phyloP scores from a whole-genome alignment of 2,888 invertebrate genomes.

The Philhelius pedissequus region DNA sequence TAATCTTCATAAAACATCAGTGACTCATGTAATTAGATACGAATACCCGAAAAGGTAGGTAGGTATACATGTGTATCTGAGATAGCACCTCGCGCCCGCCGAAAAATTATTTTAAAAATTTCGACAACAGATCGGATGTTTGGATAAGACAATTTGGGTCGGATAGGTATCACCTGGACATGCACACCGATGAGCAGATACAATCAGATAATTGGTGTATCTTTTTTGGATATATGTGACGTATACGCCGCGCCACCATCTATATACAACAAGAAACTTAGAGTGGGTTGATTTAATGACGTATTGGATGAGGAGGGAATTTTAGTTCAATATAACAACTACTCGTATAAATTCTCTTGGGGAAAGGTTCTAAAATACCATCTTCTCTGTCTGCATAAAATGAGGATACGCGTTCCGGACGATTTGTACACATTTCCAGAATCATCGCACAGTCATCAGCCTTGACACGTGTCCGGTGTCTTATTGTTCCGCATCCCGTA shows the following conservation, averaged over 20 bases:
- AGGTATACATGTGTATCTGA: conserved; percentile 22
- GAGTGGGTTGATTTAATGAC: conserved; percentile 41
- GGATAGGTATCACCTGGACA: conserved; percentile 49
- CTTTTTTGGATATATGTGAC: conserved; percentile 11
- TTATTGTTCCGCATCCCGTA: conserved; percentile 59
- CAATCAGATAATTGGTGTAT: conserved; percentile 63
- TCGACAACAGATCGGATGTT: conserved; percentile 55
- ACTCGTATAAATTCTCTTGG: too few species aligned
- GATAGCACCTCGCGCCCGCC: conserved; percentile 31
- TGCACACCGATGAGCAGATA: conserved; percentile 45
- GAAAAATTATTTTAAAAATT: conserved; percentile 63
- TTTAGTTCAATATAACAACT: neutral
- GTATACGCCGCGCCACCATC: too few species aligned
- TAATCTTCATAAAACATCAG: conserved; percentile 55
- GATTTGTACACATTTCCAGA: conserved; percentile 57
- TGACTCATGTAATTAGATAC: conserved; percentile 65
- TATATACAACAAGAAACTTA: neutral
- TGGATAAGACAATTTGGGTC: conserved; percentile 45
- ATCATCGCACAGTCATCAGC: conserved; percentile 58
- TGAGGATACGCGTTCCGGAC: conserved; percentile 32
- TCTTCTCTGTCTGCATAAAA: neutral
- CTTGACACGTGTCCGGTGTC: conserved; percentile 66
- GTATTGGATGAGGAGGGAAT: neutral
- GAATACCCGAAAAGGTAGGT: conserved; percentile 30
- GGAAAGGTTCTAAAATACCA: neutral